These are phyloP conservation scores for Sminthurinus signatus DNA, from an alignment of 1,140 invertebrate species.

Conservation along the genomic window DNA sequence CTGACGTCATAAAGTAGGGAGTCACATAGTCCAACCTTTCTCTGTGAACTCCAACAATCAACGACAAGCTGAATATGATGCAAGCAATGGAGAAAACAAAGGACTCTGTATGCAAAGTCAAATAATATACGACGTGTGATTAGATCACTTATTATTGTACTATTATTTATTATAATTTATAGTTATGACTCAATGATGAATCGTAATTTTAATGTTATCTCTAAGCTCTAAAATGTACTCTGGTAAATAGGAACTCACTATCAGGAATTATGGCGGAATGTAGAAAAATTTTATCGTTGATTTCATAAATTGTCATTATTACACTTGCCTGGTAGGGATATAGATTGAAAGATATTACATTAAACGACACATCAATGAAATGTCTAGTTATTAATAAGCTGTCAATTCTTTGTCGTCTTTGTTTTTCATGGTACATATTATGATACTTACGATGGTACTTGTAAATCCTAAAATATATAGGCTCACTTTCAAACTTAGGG, in stretches of 20 bases:
- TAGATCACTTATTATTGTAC: background rate
- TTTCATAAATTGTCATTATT: background rate
- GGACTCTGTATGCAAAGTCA: background rate
- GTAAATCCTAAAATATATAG: too few species aligned
- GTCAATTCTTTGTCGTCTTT: too few species aligned
- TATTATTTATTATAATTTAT: background rate
- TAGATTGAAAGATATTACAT: too few species aligned
- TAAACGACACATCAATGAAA: too few species aligned
- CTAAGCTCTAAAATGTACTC: background rate
- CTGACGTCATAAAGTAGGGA: slow-evolving; percentile 1
- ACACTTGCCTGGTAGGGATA: background rate
- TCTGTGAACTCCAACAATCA: background rate
- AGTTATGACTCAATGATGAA: background rate
- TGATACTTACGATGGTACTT: too few species aligned
- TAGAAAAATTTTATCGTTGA: background rate
- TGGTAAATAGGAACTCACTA: background rate
- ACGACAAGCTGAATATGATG: background rate
- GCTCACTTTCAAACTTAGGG: too few species aligned
- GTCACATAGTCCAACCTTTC: background rate
- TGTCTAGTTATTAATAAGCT: too few species aligned
- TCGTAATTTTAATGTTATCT: background rate
- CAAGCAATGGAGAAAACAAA: background rate
- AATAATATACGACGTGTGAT: background rate
- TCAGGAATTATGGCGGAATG: background rate
- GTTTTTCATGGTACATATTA: too few species aligned